phyloP scores from a whole-genome alignment of 1,140 invertebrate genomes.

The silkworm (Bombyx mori) region DNA sequence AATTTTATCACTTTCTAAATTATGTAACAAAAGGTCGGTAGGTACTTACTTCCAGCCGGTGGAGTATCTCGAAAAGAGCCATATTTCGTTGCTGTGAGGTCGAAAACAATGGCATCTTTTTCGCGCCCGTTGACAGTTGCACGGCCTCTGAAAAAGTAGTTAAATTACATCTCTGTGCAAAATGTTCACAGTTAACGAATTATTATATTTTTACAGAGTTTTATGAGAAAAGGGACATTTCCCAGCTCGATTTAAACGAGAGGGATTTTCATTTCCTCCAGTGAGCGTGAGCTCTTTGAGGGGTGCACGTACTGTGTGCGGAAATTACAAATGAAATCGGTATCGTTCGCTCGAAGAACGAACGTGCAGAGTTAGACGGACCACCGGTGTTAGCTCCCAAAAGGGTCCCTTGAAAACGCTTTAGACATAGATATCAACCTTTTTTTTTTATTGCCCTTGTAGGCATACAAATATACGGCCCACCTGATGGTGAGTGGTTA shows the following conservation, averaged over 20 bases:
- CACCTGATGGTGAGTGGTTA: no score
- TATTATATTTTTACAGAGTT: no score
- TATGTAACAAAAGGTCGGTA: background rate
- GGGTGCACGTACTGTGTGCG: constrained; percentile 27
- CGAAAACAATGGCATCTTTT: constrained; percentile 95
- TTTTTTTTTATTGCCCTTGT: no score
- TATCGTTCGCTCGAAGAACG: constrained; percentile 17
- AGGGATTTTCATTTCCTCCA: constrained; percentile 43
- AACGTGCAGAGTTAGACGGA: background rate
- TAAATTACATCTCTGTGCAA: background rate
- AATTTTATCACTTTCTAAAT: no score
- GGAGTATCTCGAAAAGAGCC: constrained; percentile 98
- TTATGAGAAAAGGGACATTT: constrained; percentile 11
- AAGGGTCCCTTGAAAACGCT: no score
- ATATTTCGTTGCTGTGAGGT: constrained; percentile 91
- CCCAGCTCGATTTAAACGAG: constrained; percentile 37
- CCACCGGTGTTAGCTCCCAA: constrained; percentile 14
- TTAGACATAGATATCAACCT: no score
- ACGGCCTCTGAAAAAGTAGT: constrained; percentile 78
- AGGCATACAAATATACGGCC: no score
- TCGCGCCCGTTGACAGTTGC: constrained; percentile 86
- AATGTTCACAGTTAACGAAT: constrained; percentile 80
- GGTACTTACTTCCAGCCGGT: constrained; percentile 91
- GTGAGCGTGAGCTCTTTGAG: constrained; percentile 27
- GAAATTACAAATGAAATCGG: constrained; percentile 54